Base-by-base conservation (phyloP, 2,797 vertebrate genomes). In the Dryobates pubescens region DNA sequence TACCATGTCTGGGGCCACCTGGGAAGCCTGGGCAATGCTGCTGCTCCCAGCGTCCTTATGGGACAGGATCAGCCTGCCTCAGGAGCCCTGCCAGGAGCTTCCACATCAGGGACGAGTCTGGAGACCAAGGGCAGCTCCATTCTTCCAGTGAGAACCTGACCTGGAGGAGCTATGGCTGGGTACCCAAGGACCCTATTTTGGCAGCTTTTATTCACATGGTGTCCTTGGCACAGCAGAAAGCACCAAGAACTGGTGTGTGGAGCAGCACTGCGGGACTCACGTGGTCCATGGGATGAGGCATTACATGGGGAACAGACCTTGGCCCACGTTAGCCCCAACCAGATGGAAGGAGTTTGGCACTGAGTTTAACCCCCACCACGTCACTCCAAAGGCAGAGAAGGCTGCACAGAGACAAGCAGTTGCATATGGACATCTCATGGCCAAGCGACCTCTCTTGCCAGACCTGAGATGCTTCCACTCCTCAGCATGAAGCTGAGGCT, bases 161-260 rank as follows among this genome's bases (percentile, higher is more conserved):
- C 26, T 1, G 1, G 17, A 61, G 17, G 23, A 78, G 34, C 64
- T 8, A 1, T 2, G 3, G 23, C 51, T 1, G 0, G 14, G 41
- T 29, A 75, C 24, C 85, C 2, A 0, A 87, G 78, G 49, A 62
- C 41, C 43, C 26, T 5, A 12, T 30, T 78, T 73, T 51, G n/a
- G 67, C 67, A 82, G 26, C 8, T 18, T 14, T 18, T 7, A 0
- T 27, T 24, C 59, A 29, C 0, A 2, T 34, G 1, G 2, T 13
- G n/a, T 58, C 56, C 56, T 47, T 0, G 0, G 47, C 13, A 26
- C 58, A 36, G 30, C 4, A 26, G 30, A 36, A 64, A 38, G 45
- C 68, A 34, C 57, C 4, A 0, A 6, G 43, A 54, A 58, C 17
- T 2, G 3, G n/a, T 0, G 1, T 4, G 4, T 45, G 73, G 76